Percentiles rank a stretch among this genome's conserved stretches.
phyloP scores from a whole-genome alignment of 2,797 vertebrate species.

The Sylvia borin region DNA sequence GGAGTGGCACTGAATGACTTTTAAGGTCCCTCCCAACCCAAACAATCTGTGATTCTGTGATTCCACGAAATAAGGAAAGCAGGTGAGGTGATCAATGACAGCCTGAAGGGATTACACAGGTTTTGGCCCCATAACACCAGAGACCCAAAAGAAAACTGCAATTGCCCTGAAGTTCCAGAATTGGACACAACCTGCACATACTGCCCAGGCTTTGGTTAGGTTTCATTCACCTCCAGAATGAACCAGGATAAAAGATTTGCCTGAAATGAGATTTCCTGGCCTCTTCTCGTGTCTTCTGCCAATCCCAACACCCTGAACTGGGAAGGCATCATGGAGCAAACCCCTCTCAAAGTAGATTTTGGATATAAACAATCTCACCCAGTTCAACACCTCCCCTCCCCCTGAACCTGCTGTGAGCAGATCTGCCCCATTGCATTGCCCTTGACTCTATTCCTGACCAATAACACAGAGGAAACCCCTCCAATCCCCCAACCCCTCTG shows the following conservation, averaged over 20 bases:
- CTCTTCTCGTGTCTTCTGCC: background rate
- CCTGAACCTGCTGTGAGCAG: background rate
- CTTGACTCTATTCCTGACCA: rapidly evolving
- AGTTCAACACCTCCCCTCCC: background rate
- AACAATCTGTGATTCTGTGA: background rate
- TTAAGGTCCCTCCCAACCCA: background rate
- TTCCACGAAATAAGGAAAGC: background rate
- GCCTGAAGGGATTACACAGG: background rate
- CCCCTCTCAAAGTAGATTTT: background rate
- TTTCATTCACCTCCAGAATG: background rate
- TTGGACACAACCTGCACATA: background rate
- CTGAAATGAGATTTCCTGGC: background rate
- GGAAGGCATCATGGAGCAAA: background rate
- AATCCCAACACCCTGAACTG: rapidly evolving
- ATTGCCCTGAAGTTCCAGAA: background rate
- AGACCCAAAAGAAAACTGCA: background rate
- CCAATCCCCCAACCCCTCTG: background rate
- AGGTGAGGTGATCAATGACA: background rate
- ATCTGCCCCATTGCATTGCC: rapidly evolving
- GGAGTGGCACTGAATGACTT: too few relatives aligned
- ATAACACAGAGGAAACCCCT: background rate
- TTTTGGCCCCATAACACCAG: rapidly evolving
- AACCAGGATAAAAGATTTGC: background rate
- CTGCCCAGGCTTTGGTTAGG: background rate
- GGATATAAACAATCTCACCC: background rate